Base-by-base conservation (phyloP, 2,797 vertebrate species). In the Tinamus major region DNA sequence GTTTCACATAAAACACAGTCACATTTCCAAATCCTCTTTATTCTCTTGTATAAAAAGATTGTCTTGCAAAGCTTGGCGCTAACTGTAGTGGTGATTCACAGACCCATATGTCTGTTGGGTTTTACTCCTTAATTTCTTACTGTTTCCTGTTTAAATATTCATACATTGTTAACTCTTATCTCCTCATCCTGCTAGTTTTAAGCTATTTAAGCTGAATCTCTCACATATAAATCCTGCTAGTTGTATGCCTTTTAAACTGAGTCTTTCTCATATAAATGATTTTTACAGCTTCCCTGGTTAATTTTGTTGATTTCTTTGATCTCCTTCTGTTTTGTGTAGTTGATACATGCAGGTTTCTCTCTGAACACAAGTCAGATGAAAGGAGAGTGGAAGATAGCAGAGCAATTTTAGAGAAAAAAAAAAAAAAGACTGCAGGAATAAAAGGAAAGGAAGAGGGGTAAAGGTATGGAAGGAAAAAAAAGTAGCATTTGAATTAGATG, bases 91-190 rank as follows among this genome's bases (percentile, higher is more conserved):
- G 39, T 77, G 39, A 20, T 65, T 79, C 63, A 72, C 23, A 21
- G 62, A 81, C 24, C 42, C 9, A 31, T 79, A 90, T 76, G 7
- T 59, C 72, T 86, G 1, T 37, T 91, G 44, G 17, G 21, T 90
- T 39, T 78, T 83, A 84, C 4, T 86, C 67, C 29, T 85, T 72
- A 81, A 76, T 88, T 92, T 71, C 41, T 90, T 78, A 61, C 29
- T 71, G 31, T 67, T 89, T 89, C 21, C 11, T 53, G 26, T 17
- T 63, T 84, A 80, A 67, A 92, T 81, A 79, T 58, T 76, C 58
- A 58, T 33, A 62, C 2, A 10, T 11, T 49, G 11, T n/a, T 90
- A 84, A 58, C 53, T 65, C 63, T 37, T 83, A 55, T 37, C 49
- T 90, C 35, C 46, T 81, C 31, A 58, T 37, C 62, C 33, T 81